Base-by-base conservation (phyloP, 2,113 vertebrate species). In the Phyllopteryx taeniolatus region DNA sequence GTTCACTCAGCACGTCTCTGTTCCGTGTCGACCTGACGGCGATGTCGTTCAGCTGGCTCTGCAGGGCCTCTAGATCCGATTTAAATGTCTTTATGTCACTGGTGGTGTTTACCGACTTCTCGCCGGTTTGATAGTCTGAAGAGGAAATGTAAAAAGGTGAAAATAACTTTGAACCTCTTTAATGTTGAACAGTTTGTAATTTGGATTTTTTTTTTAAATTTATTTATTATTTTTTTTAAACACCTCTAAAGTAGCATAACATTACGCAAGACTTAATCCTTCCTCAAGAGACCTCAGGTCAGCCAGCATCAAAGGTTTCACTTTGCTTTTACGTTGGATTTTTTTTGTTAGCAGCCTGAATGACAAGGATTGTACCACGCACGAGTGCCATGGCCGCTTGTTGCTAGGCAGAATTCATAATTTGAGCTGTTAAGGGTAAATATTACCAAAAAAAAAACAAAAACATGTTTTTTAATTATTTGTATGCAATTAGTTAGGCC, bases 51-150 rank as follows among this genome's bases (percentile, higher is more conserved):
- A 99, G 93, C 20, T 96, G 94, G 74, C 89, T 94, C 73, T 94
- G 95, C 70, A 99, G 88, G 12, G 89, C 88, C 69, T 95, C 88
- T 73, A 99, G 93, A 67, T 97, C 94, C 31, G 93, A 91, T 86
- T 95, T 95, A 84, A 98, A 98, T 69, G 92, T 93, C 68, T 94
- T 94, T 66, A 98, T 93, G 80, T 96, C 94, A 81, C 92, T 94
- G 70, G 93, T 96, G 85, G 95, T 93, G 81, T 94, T 96, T 54
- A 93, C 72, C 22, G 96, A 95, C 88, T 97, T 98, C 83, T 94
- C 89, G 76, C 93, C 96, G 53, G 95, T 83, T 86, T 98, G 94
- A 79, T 96, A 90, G 86, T 94, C 98, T 99, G 69, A 57, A 70
- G 85, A 59, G 75, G 39, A 62, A 19, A 68, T 39, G 72, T 15